A percentile compares a stretch with the other conserved stretches of the same genome.
These are phyloP conservation scores for Anagrus nilaparvatae DNA, from an alignment of 1,140 invertebrate species.

Conservation along the genomic window DNA sequence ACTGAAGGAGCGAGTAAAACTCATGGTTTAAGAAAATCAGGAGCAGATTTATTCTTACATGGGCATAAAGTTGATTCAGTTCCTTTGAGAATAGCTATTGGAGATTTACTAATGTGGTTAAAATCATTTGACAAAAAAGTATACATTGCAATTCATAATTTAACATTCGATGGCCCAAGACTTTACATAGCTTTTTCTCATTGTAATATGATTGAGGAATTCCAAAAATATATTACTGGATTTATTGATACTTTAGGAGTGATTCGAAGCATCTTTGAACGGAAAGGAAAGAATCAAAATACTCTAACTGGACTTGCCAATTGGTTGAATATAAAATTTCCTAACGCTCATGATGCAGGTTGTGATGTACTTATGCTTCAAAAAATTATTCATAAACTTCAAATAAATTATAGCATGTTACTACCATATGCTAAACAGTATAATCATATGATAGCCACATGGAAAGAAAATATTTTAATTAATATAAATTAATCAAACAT, in stretches of 20 bases:
- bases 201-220: slow-evolving; percentile 7
- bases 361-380: no score
- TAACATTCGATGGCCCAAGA: slow-evolving; percentile 18
- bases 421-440: no score
- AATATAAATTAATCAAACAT: no score
- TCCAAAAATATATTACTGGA: slow-evolving; percentile 9
- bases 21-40: slow-evolving; percentile 9
- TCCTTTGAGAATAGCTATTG: slow-evolving; percentile 10
- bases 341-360: no score
- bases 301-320: no score
- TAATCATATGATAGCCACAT: no score
- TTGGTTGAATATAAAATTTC: no score
- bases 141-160: slow-evolving; percentile 16
- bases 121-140: slow-evolving; percentile 11
- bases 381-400: no score
- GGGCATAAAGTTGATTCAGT: slow-evolving; percentile 13
- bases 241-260: slow-evolving; percentile 15
- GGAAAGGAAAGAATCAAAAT: no score
- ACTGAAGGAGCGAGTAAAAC: slow-evolving; percentile 1
- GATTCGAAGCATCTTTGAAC: no score
- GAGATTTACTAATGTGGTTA: slow-evolving; percentile 9
- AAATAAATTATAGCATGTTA: no score
- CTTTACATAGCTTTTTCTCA: slow-evolving; percentile 11
- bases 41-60: slow-evolving; percentile 12
- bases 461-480: no score